Evolutionary conservation across 2,797 vertebrate genomes (phyloP).

Genomic region (Morus bassanus): DNA sequence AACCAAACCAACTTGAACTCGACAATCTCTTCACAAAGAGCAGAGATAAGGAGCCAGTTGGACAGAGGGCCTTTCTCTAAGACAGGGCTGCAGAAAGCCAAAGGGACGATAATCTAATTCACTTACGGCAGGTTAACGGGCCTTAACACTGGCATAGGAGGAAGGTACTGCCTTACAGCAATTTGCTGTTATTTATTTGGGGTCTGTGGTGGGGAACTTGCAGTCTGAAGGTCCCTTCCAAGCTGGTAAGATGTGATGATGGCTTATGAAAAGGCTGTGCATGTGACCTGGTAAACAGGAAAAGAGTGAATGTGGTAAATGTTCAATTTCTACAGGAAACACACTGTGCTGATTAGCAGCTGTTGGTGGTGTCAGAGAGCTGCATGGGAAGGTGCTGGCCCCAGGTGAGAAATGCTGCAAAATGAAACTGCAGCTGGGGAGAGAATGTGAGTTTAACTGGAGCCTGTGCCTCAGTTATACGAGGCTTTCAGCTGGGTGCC

Average conservation of each 20-base stretch:
- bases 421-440: not conserved
- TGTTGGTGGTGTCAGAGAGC: not conserved
- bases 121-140: not conserved
- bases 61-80: not conserved
- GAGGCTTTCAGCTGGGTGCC: not conserved
- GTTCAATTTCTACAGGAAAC: not conserved
- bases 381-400: not conserved
- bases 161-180: not conserved
- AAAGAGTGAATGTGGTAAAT: not conserved
- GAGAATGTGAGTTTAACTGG: not conserved
- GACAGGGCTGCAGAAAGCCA: not conserved
- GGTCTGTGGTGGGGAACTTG: not conserved
- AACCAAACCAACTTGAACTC: not conserved
- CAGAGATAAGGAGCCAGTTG: not conserved
- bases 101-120: not conserved
- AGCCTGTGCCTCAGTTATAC: not conserved
- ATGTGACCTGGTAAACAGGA: not conserved
- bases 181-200: not conserved
- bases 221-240: not conserved
- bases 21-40: not conserved
- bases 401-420: not conserved
- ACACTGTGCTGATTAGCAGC: not conserved
- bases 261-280: not conserved
- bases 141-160: accelerated
- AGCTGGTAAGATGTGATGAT: not conserved